Conservation (phyloP, 1,140 invertebrate species). For the Aphidius ervi region DNA sequence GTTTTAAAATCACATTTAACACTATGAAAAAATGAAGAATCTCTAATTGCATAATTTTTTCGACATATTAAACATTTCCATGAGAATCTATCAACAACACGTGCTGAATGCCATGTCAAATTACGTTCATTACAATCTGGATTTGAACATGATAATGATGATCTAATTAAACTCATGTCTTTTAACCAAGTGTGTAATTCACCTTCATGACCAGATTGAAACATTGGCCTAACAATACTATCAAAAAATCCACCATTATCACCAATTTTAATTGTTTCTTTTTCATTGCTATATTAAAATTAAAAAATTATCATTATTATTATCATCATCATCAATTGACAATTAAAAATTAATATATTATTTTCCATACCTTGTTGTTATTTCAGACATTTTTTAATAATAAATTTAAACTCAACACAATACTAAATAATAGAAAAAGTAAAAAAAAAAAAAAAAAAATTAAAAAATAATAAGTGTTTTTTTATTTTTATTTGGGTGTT, state of each 20-base stretch:
- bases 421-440: slow-evolving; percentile 8
- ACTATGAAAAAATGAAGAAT: slow-evolving; percentile 50
- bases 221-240: slow-evolving; percentile 48
- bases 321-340: neutral
- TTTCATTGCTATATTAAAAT: slow-evolving; percentile 19
- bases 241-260: slow-evolving; percentile 51
- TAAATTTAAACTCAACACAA: slow-evolving; percentile 1
- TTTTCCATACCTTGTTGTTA: slow-evolving; percentile 13
- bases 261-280: slow-evolving; percentile 33
- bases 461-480: neutral
- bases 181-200: slow-evolving; percentile 52
- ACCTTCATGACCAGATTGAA: slow-evolving; percentile 52
- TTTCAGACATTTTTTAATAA: neutral
- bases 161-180: slow-evolving; percentile 49
- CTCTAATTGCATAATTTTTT: slow-evolving; percentile 49
- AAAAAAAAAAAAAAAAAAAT: slow-evolving; percentile 11
- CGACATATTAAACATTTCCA: slow-evolving; percentile 48
- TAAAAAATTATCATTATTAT: neutral
- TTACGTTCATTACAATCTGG: slow-evolving; percentile 42
- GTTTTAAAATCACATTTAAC: slow-evolving; percentile 53
- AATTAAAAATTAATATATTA: neutral
- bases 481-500: neutral
- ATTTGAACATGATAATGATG: slow-evolving; percentile 39
- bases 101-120: slow-evolving; percentile 47
- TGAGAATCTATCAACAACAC: slow-evolving; percentile 53